Evolutionary conservation across 2,113 vertebrate genomes (phyloP), one percentile per base, ranked within the genome.

Genomic region (Mugil cephalus): DNA sequence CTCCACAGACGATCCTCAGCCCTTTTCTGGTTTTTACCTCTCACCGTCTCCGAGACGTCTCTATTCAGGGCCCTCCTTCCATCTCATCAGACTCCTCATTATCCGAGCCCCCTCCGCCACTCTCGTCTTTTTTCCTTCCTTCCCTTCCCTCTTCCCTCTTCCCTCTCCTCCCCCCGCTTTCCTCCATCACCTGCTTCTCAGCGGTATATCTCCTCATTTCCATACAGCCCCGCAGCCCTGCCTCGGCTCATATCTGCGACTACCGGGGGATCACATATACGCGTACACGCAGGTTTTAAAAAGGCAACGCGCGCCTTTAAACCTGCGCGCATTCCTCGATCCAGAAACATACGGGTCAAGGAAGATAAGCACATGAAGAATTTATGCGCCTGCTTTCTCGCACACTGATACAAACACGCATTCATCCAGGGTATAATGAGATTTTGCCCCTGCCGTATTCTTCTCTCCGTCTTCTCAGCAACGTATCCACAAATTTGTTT

Each of bases 121-220:
- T 69, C 42, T 71, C 38, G 55, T 39, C 43, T 38, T 62, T 67
- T n/a, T 69, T 60, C 63, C 21, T 60, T 69, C 48, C 34, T 56
- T 45, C 15, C 45, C n/a, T 72, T 45, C 68, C 24, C 42, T 21
- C 17, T 51, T 34, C 48, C 58, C 19, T 30, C 15, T 13, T 40
- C 34, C 45, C 14, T 12, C 46, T 9, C 53, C 38, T 64, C 67
- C 36, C 59, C 61, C 42, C 54, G 60, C 45, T 67, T 84, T 86
- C 83, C 86, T 89, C 74, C 74, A 88, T 87, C 88, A 83, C 73
- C 82, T 82, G 80, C 88, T 89, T 92, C 90, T 75, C 85, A 84
- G 85, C 82, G 58, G 87, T 85, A 83, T 76, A 80, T 82, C 83
- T 84, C 75, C 90, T 93, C 64, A 91, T 93, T 93, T 91, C 82